Conservation (phyloP, 2,888 invertebrate genomes). For the Emesis castigata region DNA sequence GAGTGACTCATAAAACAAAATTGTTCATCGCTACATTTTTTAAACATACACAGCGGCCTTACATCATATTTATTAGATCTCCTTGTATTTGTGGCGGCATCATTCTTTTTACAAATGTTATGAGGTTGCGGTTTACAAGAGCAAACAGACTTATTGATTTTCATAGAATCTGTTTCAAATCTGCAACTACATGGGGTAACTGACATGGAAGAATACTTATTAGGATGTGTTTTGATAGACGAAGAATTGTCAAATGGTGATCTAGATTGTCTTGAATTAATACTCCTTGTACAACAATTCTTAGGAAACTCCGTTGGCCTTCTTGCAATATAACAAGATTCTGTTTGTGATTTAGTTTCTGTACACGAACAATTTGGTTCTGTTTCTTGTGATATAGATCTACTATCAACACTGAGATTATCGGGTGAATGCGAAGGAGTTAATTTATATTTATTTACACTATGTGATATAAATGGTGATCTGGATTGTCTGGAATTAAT, state of each 20-base stretch:
- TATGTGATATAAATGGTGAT: no score
- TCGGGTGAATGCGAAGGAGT: neutral
- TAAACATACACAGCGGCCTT: conserved; percentile 53
- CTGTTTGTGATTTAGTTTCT: neutral
- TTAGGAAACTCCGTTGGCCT: neutral
- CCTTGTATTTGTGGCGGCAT: conserved; percentile 54
- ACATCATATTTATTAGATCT: conserved; percentile 63
- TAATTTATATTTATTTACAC: no score
- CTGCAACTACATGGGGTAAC: neutral
- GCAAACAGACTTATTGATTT: neutral
- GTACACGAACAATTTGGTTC: conserved; percentile 16
- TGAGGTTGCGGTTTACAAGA: neutral
- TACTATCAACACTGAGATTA: neutral
- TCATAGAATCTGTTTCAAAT: neutral
- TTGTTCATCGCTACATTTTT: neutral
- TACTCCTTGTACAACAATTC: conserved; percentile 6
- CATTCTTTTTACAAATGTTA: neutral
- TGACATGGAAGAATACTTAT: neutral
- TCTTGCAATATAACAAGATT: neutral
- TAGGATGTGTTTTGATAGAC: neutral
- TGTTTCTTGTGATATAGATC: neutral
- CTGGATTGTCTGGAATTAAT: neutral
- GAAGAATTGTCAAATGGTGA: neutral
- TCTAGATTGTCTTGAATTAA: neutral
- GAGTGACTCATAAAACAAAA: conserved; percentile 48